phyloP scores from a whole-genome alignment of 2,797 vertebrate genomes.

The Octomys mimax region DNA sequence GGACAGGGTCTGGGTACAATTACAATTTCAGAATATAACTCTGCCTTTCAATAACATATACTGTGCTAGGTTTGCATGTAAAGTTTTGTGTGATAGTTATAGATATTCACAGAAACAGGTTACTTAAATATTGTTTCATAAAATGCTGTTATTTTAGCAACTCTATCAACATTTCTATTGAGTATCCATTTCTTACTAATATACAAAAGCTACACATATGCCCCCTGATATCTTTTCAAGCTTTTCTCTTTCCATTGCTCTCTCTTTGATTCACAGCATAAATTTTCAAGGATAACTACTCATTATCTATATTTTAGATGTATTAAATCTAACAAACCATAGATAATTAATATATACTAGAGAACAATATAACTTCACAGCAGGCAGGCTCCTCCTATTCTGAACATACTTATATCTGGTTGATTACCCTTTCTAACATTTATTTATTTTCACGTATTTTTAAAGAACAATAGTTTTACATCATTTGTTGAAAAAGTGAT shows the following conservation, averaged over 20 bases:
- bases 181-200: background rate
- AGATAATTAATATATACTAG: background rate
- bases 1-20: background rate
- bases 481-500: background rate
- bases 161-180: background rate
- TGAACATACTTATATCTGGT: background rate
- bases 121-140: background rate
- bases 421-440: background rate
- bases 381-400: too few relatives aligned
- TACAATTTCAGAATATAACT: background rate
- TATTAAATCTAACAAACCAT: background rate
- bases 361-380: background rate
- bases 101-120: background rate
- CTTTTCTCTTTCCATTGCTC: background rate
- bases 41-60: background rate
- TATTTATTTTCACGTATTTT: background rate
- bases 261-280: background rate
- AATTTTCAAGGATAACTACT: background rate
- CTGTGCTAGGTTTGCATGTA: background rate
- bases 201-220: background rate
- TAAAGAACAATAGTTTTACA: background rate
- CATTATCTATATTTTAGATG: background rate
- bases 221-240: background rate
- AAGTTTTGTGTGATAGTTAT: background rate
- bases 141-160: background rate